Evolutionary conservation across 2,113 vertebrate genomes (phyloP), one percentile per base, ranked within the genome.

Genomic region (Acrocephalus kingi): DNA sequence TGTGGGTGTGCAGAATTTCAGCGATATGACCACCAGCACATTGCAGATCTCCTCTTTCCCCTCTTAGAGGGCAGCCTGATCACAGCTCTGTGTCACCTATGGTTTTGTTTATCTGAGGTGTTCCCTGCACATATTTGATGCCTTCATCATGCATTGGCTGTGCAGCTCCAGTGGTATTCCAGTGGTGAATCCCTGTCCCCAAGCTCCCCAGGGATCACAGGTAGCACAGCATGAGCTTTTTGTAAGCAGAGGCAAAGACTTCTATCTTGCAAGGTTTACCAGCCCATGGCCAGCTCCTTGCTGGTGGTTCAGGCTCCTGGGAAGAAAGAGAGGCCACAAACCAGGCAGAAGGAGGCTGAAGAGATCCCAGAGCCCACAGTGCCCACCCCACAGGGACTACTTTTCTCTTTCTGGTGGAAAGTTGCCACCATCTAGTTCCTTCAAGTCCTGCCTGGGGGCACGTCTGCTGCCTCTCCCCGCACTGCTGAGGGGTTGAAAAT

Each of bases 211-310:
- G 74, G n/a, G 31, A 25, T 11, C n/a, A 95, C n/a, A 54, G 30
- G 31, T 13, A 43, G 33, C 45, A 52, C 0, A 0, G 31, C 3
- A 3, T 6, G 28, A 4, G 20, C 5, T 67, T 79, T 69, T 23
- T 49, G 10, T 28, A 41, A 63, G 83, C 72, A 80, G 35, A 85
- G 66, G 48, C 15, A 48, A 66, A 79, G 23, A 6, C 19, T 59
- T 56, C 13, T 12, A 14, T 49, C 58, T 55, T 3, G 3, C 61
- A 52, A 24, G 30, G 10, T 23, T 81, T 89, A 39, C 10, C 59
- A 25, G 1, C 15, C 37, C 52, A 28, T 0, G 13, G 61, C 20
- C 58, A 66, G n/a, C 71, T 75, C 66, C 61, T 67, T 41, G 4
- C 54, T 35, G 21, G 10, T 37, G 46, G 10, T 16, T 37, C 61